Percentiles rank a stretch among this genome's conserved stretches.
These are phyloP conservation scores for Alligator sinensis DNA, from an alignment of 2,113 vertebrate species.

Conservation along the genomic window DNA sequence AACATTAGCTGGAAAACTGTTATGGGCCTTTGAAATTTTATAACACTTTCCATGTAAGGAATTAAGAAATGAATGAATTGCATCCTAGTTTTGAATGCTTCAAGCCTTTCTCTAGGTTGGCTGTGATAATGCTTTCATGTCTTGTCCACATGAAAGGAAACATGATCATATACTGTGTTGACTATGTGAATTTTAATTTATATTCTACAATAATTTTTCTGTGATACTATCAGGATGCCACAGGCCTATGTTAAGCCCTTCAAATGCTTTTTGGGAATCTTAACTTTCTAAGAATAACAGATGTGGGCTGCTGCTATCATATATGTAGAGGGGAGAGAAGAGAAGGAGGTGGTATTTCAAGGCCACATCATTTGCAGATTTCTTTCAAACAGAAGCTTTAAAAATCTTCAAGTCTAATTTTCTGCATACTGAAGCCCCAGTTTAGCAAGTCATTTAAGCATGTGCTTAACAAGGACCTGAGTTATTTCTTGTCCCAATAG, in stretches of 20 bases:
- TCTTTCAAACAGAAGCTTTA: not conserved
- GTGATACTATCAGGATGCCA: not conserved
- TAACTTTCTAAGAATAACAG: not conserved
- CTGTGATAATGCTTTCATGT: not conserved
- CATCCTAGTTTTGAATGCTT: not conserved
- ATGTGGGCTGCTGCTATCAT: fast-evolving
- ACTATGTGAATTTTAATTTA: not conserved
- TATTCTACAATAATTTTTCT: not conserved
- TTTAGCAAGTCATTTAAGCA: not conserved
- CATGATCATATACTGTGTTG: not conserved
- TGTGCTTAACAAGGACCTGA: slow-evolving; percentile 25
- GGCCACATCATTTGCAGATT: not conserved
- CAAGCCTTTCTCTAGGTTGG: not conserved
- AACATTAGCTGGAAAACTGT: not conserved
- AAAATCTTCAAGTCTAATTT: not conserved
- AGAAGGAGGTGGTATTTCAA: not conserved
- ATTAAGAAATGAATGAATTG: not conserved
- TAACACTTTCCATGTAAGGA: not conserved
- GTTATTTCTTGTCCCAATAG: slow-evolving; percentile 6
- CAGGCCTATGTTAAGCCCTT: not conserved
- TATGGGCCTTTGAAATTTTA: not conserved
- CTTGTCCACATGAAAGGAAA: not conserved
- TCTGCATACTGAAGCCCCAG: not conserved
- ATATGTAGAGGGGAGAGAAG: fast-evolving
- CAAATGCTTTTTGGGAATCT: not conserved